These are phyloP conservation scores for Pinna nobilis DNA, from an alignment of 1,140 invertebrate species.

Conservation along the genomic window DNA sequence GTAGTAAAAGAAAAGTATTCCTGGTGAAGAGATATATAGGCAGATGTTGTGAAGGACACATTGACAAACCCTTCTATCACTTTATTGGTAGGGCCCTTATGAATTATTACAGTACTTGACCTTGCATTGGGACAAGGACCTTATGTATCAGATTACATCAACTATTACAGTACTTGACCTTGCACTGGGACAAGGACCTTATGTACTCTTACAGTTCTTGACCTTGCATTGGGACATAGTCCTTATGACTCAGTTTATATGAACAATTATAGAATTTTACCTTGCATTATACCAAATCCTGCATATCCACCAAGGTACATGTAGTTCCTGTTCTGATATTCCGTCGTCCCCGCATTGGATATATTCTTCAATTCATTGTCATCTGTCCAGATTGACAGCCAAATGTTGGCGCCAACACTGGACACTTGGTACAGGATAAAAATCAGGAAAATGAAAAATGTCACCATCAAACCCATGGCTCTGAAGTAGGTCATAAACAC, in stretches of 20 bases:
- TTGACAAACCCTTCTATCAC: background rate
- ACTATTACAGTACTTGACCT: too few relatives aligned
- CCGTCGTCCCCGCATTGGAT: slow-evolving; percentile 50
- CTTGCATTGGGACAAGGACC: too few relatives aligned
- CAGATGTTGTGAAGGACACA: background rate
- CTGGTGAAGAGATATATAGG: background rate
- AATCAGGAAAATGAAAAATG: slow-evolving; percentile 49
- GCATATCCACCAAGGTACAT: slow-evolving; percentile 67
- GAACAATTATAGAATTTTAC: slow-evolving; percentile 45
- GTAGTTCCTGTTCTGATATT: slow-evolving; percentile 60
- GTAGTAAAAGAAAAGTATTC: too few relatives aligned
- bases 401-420: slow-evolving; percentile 60
- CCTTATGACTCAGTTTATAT: too few relatives aligned
- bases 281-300: slow-evolving; percentile 66
- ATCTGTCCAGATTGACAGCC: slow-evolving; percentile 66
- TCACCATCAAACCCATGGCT: slow-evolving; percentile 53
- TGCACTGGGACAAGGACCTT: too few relatives aligned
- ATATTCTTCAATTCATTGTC: slow-evolving; percentile 56
- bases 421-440: slow-evolving; percentile 55
- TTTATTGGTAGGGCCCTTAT: background rate
- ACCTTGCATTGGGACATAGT: too few relatives aligned
- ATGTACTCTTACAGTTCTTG: too few relatives aligned
- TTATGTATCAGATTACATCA: too few relatives aligned
- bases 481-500: slow-evolving; percentile 62
- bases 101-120: background rate